Conservation (phyloP, 2,888 invertebrate genomes). For the Terebella lapidaria region DNA sequence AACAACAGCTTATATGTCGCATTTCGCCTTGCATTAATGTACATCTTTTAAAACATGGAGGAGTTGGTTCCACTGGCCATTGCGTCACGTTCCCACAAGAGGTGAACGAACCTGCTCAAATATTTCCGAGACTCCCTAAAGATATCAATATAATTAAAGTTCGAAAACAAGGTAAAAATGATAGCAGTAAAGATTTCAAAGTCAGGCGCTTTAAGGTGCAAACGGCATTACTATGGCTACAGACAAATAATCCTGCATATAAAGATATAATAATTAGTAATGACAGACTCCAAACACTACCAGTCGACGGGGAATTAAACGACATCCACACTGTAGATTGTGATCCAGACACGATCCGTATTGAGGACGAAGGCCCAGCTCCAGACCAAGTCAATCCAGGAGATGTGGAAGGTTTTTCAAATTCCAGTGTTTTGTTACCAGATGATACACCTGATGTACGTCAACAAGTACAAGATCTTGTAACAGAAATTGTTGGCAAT, state of each 20-base stretch:
- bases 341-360: not conserved
- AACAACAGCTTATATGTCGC: conserved; percentile 6
- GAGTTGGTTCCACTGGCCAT: conserved; percentile 7
- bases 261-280: conserved; percentile 14
- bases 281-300: conserved; percentile 13
- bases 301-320: conserved; percentile 12
- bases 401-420: not conserved
- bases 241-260: conserved; percentile 21
- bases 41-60: conserved; percentile 9
- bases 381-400: not conserved
- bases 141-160: conserved; percentile 21
- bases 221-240: conserved; percentile 21
- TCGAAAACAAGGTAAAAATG: no score
- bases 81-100: conserved; percentile 8
- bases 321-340: conserved; percentile 7
- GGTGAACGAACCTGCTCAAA: not conserved
- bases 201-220: conserved; percentile 17
- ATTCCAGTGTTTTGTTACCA: conserved; percentile 4
- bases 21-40: conserved; percentile 7
- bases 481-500: not conserved
- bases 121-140: conserved; percentile 11
- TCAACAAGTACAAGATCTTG: conserved; percentile 1
- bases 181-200: conserved; percentile 20
- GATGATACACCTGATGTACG: not conserved
- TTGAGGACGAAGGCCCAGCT: conserved; percentile 2